A percentile compares a stretch with the other conserved stretches of the same genome.
Conservation (phyloP, 1,140 invertebrate species). For the Micrasema longulum region DNA sequence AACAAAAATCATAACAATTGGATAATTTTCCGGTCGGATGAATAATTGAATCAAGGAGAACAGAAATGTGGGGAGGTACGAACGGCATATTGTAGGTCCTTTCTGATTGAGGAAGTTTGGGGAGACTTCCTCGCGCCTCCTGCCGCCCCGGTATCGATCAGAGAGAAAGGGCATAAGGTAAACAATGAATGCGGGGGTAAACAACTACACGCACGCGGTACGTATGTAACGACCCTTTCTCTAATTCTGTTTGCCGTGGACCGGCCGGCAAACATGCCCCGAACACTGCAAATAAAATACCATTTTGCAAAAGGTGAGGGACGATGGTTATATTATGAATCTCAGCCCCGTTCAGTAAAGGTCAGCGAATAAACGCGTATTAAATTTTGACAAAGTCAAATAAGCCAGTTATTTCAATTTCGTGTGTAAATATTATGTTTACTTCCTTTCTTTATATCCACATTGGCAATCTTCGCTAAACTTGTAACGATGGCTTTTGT, state of each 20-base stretch:
- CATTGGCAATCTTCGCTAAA: neutral
- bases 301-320: conserved; percentile 52
- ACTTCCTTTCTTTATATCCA: conserved; percentile 19
- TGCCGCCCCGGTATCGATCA: conserved; percentile 51
- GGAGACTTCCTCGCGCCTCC: conserved; percentile 33
- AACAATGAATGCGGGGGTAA: conserved; percentile 55
- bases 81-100: conserved; percentile 43
- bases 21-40: conserved; percentile 55
- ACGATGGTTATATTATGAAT: conserved; percentile 27
- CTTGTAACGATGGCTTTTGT: neutral
- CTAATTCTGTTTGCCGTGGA: conserved; percentile 55
- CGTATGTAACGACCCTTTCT: conserved; percentile 48
- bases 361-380: conserved; percentile 29
- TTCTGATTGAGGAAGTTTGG: conserved; percentile 49
- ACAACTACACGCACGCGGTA: conserved; percentile 52
- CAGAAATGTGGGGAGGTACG: conserved; percentile 42
- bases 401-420: conserved; percentile 24
- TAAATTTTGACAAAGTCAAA: conserved; percentile 33
- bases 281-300: conserved; percentile 55
- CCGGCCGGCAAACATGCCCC: conserved; percentile 52
- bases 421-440: conserved; percentile 4
- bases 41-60: conserved; percentile 55
- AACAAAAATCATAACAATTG: conserved; percentile 55
- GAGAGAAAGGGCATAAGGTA: conserved; percentile 55
- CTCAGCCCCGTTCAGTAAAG: conserved; percentile 7